Conservation (phyloP, 1,140 invertebrate species). For the Phthorimaea operculella region DNA sequence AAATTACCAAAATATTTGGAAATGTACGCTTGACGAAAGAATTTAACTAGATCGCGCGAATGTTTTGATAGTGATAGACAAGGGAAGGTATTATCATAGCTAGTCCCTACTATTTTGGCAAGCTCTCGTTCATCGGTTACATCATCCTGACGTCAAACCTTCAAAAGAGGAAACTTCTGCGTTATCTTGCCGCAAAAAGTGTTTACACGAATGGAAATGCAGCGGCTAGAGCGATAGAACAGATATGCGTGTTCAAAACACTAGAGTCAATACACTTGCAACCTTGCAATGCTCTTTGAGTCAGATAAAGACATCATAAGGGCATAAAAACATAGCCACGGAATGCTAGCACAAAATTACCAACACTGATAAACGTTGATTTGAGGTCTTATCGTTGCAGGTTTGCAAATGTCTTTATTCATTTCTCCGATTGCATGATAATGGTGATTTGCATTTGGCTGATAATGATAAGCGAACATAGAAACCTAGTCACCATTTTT, state of each 20-base stretch:
- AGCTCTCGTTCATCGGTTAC: conserved; percentile 41
- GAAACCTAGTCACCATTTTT: too few species aligned
- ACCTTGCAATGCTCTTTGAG: conserved; percentile 64
- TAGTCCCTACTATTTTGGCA: conserved; percentile 39
- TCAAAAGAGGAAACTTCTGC: conserved; percentile 42
- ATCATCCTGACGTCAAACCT: conserved; percentile 56
- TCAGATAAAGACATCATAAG: conserved; percentile 64
- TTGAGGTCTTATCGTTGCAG: neutral
- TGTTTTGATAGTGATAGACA: too few species aligned
- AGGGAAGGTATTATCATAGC: too few species aligned
- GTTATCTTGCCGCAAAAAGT: conserved; percentile 30
- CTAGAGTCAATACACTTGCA: conserved; percentile 64
- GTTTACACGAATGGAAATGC: conserved; percentile 29
- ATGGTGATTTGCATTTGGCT: too few species aligned
- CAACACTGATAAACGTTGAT: neutral
- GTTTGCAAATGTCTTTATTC: neutral
- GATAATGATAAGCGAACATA: too few species aligned
- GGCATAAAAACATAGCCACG: conserved; percentile 55
- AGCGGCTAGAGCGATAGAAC: conserved; percentile 41
- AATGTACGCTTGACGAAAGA: too few species aligned
- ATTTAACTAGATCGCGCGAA: too few species aligned
- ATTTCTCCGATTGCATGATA: too few species aligned
- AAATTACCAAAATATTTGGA: neutral
- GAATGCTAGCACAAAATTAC: conserved; percentile 31
- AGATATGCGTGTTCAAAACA: conserved; percentile 58